Conservation (phyloP, 2,113 vertebrate species). For the Siphamia tubifer region DNA sequence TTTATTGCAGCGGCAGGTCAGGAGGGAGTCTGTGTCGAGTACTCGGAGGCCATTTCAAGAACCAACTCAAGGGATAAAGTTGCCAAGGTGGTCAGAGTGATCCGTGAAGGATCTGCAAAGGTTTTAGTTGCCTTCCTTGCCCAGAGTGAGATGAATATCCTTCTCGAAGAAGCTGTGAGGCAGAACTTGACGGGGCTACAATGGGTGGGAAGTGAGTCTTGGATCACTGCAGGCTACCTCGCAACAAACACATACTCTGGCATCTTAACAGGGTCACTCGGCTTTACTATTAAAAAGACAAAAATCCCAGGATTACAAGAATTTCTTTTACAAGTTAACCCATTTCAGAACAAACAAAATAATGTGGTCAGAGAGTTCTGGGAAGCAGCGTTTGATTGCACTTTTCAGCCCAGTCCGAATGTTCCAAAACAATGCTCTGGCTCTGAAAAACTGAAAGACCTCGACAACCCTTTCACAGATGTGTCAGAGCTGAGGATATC, state of each 20-base stretch:
- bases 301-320: slow-evolving; percentile 71
- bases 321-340: slow-evolving; percentile 73
- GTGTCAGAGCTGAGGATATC: slow-evolving; percentile 78
- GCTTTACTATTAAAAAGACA: slow-evolving; percentile 73
- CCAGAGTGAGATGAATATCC: slow-evolving; percentile 70
- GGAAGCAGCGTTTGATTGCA: slow-evolving; percentile 76
- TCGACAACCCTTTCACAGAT: slow-evolving; percentile 73
- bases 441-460: slow-evolving; percentile 65
- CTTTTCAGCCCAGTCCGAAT: slow-evolving; percentile 4
- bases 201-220: slow-evolving; percentile 82
- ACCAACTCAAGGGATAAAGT: slow-evolving; percentile 64
- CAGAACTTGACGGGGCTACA: slow-evolving; percentile 78
- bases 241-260: slow-evolving; percentile 46
- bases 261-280: slow-evolving; percentile 73
- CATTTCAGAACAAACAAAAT: slow-evolving; percentile 60
- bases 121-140: slow-evolving; percentile 79
- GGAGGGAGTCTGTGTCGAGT: slow-evolving; percentile 77
- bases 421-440: slow-evolving; percentile 65
- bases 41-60: slow-evolving; percentile 75
- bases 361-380: slow-evolving; percentile 76
- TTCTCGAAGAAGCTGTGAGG: slow-evolving; percentile 71
- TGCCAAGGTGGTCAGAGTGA: slow-evolving; percentile 63
- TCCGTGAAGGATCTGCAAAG: slow-evolving; percentile 63
- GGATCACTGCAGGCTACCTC: slow-evolving; percentile 75
- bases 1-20: slow-evolving; percentile 72